A percentile compares a stretch with the other conserved stretches of the same genome.
phyloP scores from a whole-genome alignment of 2,113 vertebrate species.

The Vireo altiloquus region DNA sequence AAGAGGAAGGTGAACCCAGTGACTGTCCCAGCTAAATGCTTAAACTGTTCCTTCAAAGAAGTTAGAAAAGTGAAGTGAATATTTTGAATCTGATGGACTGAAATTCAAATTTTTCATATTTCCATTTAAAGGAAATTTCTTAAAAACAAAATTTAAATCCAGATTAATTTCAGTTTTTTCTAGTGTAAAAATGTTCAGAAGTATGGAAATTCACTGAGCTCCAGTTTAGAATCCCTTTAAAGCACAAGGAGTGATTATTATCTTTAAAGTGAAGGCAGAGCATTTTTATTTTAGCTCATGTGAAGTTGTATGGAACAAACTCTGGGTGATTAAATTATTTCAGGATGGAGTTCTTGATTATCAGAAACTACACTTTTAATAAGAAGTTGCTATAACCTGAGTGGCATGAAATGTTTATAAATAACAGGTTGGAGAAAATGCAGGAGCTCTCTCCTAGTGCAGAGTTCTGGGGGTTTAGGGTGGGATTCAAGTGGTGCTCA shows the following conservation, averaged over 20 bases:
- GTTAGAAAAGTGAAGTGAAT: neutral
- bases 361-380: neutral
- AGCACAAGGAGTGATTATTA: neutral
- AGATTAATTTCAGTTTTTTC: neutral
- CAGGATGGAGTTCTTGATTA: neutral
- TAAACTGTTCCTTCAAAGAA: neutral
- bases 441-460: neutral
- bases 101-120: neutral
- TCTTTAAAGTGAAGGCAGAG: neutral
- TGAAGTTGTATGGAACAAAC: neutral
- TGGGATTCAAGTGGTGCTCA: conserved; percentile 6
- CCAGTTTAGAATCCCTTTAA: neutral
- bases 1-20: neutral
- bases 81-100: neutral
- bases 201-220: neutral
- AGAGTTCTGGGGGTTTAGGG: neutral
- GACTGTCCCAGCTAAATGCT: neutral
- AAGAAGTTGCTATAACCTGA: neutral
- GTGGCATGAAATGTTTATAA: neutral
- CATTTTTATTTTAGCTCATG: neutral
- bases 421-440: neutral
- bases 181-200: neutral
- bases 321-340: neutral
- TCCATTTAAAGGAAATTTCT: neutral
- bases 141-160: neutral